Evolutionary conservation across 2,888 invertebrate genomes (phyloP).

Genomic region (Muscina levida): DNA sequence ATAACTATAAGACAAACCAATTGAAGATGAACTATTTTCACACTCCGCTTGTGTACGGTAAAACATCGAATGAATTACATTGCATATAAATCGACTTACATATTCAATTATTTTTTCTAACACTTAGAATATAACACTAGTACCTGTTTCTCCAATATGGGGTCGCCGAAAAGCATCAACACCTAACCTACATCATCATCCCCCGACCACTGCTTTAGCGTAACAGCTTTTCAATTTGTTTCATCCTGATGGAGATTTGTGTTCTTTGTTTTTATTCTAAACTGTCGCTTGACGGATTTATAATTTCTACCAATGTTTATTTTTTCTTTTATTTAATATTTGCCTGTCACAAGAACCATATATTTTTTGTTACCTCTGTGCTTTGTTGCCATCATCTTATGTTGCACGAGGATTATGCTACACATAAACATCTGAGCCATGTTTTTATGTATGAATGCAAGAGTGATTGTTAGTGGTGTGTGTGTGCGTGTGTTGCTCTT

Average conservation of each 20-base stretch:
- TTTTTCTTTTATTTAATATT: neutral
- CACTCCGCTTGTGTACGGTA: no score
- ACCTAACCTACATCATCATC: no score
- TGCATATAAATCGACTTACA: no score
- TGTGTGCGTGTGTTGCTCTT: conserved; percentile 42
- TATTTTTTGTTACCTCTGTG: neutral
- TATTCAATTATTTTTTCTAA: no score
- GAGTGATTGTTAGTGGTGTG: conserved; percentile 28
- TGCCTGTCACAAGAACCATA: no score
- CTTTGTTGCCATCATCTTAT: conserved; percentile 22
- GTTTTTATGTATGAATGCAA: conserved; percentile 30
- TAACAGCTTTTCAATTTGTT: conserved; percentile 1
- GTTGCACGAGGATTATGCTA: conserved; percentile 35
- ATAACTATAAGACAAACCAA: no score
- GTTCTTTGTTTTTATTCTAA: conserved; percentile 42
- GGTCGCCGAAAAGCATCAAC: no score
- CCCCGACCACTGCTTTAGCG: conserved; percentile 1
- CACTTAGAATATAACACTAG: no score
- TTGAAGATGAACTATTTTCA: no score
- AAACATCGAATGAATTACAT: no score
- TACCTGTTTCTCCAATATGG: no score
- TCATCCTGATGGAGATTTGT: conserved; percentile 28
- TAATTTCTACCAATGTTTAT: conserved; percentile 28
- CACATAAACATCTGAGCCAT: conserved; percentile 52
- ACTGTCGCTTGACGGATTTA: conserved; percentile 49